Base-by-base conservation (phyloP, 2,888 invertebrate genomes). In the Phytoseiulus persimilis region DNA sequence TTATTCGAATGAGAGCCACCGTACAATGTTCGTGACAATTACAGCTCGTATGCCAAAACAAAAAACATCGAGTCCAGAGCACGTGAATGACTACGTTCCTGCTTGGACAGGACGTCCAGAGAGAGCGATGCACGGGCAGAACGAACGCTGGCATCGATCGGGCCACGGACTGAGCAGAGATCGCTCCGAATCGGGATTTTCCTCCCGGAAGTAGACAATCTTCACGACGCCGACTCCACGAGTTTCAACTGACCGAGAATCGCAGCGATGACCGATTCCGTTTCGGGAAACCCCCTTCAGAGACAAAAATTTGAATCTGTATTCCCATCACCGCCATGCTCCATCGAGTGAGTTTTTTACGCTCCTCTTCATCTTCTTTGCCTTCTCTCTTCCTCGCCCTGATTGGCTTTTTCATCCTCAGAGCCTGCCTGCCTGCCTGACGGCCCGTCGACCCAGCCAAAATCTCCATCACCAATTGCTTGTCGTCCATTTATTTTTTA, bases 401-500 rank as follows among this genome's bases (percentile, higher is more conserved):
- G 65, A 65, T 65, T 65, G 65, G 65, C 65, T 65, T 65, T 65
- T 65, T 65, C 65, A 65, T 65, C 28, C 65, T 6, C 65, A 28
- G 65, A 28, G 65, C 65, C 9, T 65, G 39, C 39, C 39, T n/a
- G n/a, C n/a, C n/a, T n/a, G n/a, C n/a, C n/a, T n/a, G n/a, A n/a
- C n/a, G n/a, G n/a, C n/a, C n/a, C 39, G 65, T 18, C 65, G 65
- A 65, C 65, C 65, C 65, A 14, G 65, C 65, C 65, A 65, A 65
- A 65, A 65, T 65, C 65, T 65, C 65, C 65, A 65, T 65, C 65
- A 65, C 65, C 65, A 65, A 65, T 65, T 65, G 65, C 11, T 65
- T 65, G 65, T 65, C 65, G 65, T 65, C 65, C 65, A 65, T 65
- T 65, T 65, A 65, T 65, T 65, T 65, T 65, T 65, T 65, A 65